phyloP scores from a whole-genome alignment of 2,113 vertebrate genomes.

The Himantopus leucocephalus region DNA sequence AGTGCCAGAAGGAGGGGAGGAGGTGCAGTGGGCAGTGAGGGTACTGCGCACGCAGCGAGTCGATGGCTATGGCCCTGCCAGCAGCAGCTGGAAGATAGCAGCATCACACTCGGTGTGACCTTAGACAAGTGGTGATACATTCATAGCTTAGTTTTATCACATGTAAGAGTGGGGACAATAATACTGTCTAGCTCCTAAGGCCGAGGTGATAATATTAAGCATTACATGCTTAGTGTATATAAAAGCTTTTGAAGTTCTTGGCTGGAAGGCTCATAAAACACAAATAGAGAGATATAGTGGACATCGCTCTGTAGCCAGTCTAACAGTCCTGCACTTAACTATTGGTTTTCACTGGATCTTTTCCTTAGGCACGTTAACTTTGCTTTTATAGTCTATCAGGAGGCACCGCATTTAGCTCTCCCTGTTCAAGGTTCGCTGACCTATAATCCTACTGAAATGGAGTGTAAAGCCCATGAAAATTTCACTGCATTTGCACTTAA shows the following conservation, averaged over 20 bases:
- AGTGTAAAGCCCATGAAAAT: neutral
- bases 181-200: neutral
- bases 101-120: neutral
- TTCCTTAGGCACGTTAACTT: neutral
- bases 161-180: fast-evolving
- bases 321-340: neutral
- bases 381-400: neutral
- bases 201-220: neutral
- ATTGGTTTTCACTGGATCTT: neutral
- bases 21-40: neutral
- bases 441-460: neutral
- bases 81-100: neutral
- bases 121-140: neutral
- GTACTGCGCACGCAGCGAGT: fast-evolving
- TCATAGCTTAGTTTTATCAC: neutral
- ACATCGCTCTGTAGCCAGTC: neutral
- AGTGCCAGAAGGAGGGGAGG: neutral
- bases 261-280: neutral
- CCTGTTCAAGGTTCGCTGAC: neutral
- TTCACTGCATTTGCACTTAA: neutral
- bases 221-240: neutral
- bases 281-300: neutral
- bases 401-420: neutral
- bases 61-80: neutral
- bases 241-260: neutral